phyloP scores from a whole-genome alignment of 2,888 invertebrate species.

The Peribatodes rhomboidaria region DNA sequence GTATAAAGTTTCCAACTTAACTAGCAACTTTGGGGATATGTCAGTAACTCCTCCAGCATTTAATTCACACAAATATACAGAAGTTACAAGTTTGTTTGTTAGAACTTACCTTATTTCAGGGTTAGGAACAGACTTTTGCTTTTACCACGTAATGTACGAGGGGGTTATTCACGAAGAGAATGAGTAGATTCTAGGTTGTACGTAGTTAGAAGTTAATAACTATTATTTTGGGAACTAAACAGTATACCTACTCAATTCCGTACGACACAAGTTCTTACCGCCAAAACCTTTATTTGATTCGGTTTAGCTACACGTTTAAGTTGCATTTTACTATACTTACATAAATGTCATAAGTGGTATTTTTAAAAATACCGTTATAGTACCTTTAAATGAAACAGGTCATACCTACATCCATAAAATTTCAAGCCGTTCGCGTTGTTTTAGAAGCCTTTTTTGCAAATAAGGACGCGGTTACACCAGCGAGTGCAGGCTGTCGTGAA shows the following conservation, averaged over 20 bases:
- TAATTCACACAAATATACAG: slow-evolving; percentile 44
- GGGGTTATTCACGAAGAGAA: neutral
- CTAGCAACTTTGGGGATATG: slow-evolving; percentile 51
- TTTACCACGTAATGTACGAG: slow-evolving; percentile 10
- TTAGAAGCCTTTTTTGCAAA: slow-evolving; percentile 27
- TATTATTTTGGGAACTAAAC: too few species aligned
- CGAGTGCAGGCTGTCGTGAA: slow-evolving; percentile 54
- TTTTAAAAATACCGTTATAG: too few species aligned
- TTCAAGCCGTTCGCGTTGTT: too few species aligned
- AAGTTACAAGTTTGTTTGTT: slow-evolving; percentile 36
- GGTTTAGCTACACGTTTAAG: too few species aligned
- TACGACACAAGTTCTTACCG: too few species aligned
- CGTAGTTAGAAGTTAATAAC: too few species aligned
- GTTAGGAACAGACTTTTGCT: slow-evolving; percentile 32
- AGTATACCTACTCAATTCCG: too few species aligned
- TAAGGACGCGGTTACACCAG: slow-evolving; percentile 53
- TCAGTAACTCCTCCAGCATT: slow-evolving; percentile 51
- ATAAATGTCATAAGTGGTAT: too few species aligned
- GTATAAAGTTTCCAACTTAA: slow-evolving; percentile 51
- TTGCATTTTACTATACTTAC: too few species aligned
- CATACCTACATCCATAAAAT: too few species aligned
- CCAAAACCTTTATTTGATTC: too few species aligned
- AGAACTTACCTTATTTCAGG: slow-evolving; percentile 35
- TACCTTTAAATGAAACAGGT: too few species aligned
- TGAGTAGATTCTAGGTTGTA: neutral